Percentiles rank a stretch among this genome's conserved stretches.
These are phyloP conservation scores for Brachionus plicatilis DNA, from an alignment of 1,140 invertebrate species.

Conservation along the genomic window DNA sequence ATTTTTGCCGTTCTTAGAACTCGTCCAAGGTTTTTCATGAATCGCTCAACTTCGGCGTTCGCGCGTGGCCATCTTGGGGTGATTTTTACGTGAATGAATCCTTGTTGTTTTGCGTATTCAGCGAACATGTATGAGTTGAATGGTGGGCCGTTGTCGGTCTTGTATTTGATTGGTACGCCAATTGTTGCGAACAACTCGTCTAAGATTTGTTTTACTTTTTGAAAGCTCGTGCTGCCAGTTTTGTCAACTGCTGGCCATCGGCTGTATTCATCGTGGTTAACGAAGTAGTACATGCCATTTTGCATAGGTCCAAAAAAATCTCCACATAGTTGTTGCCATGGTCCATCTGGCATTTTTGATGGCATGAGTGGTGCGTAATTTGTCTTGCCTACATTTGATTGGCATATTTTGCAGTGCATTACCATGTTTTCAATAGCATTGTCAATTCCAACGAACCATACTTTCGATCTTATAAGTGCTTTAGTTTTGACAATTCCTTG, in stretches of 20 bases:
- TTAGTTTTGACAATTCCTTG: background rate
- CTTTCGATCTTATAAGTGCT: background rate
- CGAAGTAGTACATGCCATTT: background rate
- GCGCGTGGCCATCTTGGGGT: slow-evolving; percentile 41
- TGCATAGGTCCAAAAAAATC: background rate
- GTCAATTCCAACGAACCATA: background rate
- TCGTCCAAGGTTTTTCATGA: slow-evolving; percentile 37
- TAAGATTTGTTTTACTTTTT: background rate
- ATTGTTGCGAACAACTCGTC: slow-evolving; percentile 41
- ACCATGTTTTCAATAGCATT: background rate
- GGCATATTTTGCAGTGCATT: background rate
- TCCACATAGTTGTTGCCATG: background rate
- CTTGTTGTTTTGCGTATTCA: slow-evolving; percentile 36
- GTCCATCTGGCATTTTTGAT: background rate
- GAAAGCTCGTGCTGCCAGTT: background rate
- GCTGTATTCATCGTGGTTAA: background rate
- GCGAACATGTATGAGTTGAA: slow-evolving; percentile 41
- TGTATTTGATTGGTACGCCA: slow-evolving; percentile 41
- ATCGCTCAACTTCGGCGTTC: slow-evolving; percentile 41
- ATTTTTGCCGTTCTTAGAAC: background rate
- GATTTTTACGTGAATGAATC: slow-evolving; percentile 41
- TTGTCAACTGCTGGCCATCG: background rate
- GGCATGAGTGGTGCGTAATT: background rate
- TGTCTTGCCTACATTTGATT: background rate
- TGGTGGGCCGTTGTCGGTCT: slow-evolving; percentile 43